Conservation (phyloP, 2,113 vertebrate genomes). For the Chaenocephalus aceratus region DNA sequence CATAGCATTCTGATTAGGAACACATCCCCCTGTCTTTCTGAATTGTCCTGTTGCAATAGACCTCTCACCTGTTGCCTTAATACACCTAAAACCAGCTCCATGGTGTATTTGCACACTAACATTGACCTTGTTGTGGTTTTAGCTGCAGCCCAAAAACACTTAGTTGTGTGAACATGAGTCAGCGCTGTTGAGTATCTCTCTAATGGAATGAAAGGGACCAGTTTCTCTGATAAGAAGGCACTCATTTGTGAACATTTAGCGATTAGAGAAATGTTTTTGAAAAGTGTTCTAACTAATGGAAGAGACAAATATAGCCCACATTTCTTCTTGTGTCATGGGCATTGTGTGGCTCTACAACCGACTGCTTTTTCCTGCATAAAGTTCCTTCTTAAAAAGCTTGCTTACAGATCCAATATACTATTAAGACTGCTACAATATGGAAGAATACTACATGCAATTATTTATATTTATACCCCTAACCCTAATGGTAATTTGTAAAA, state of each 20-base stretch:
- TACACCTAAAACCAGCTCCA: neutral
- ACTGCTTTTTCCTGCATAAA: neutral
- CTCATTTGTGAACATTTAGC: slow-evolving; percentile 15
- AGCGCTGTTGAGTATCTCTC: neutral
- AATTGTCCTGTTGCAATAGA: neutral
- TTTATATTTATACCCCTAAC: too few relatives aligned
- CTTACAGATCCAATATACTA: too few relatives aligned
- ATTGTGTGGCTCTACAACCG: neutral
- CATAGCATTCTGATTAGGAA: too few relatives aligned
- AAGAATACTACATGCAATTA: too few relatives aligned
- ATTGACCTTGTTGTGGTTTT: neutral
- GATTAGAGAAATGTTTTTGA: neutral
- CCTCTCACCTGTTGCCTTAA: neutral
- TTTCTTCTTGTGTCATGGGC: neutral
- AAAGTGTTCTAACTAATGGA: neutral
- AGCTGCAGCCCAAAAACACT: neutral
- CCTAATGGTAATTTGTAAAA: too few relatives aligned
- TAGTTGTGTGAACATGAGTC: neutral
- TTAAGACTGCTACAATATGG: too few relatives aligned
- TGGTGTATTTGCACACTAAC: neutral
- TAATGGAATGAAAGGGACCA: slow-evolving; percentile 27
- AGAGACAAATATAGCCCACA: slow-evolving; percentile 9
- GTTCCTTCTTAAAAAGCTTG: neutral
- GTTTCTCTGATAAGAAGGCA: slow-evolving; percentile 14
- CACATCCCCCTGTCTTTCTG: neutral